A percentile compares a stretch with the other conserved stretches of the same genome.
Conservation (phyloP, 1,140 invertebrate genomes). For the Drosophila insularis region DNA sequence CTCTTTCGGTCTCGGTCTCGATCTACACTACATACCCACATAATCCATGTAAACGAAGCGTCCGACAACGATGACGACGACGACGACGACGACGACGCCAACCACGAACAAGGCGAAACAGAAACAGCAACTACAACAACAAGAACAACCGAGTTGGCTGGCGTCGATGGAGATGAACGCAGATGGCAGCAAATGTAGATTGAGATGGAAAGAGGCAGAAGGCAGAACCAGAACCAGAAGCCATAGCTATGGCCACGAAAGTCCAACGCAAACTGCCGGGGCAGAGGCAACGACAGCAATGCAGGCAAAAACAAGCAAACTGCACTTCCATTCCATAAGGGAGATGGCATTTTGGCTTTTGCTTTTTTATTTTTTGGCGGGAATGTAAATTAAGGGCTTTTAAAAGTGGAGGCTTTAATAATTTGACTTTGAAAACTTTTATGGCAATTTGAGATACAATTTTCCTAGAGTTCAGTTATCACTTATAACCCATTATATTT, state of each 20-base stretch:
- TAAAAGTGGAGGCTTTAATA: too few relatives aligned
- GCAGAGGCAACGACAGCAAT: slow-evolving; percentile 24
- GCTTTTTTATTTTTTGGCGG: neutral
- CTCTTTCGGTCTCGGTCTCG: slow-evolving; percentile 27
- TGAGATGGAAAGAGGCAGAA: neutral
- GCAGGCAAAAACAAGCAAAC: slow-evolving; percentile 35
- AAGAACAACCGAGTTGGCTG: neutral
- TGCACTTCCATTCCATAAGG: slow-evolving; percentile 14
- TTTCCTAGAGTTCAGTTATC: too few relatives aligned
- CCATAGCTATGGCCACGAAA: slow-evolving; percentile 60
- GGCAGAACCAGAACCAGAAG: slow-evolving; percentile 39
- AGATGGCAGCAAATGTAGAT: slow-evolving; percentile 5
- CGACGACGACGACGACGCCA: neutral
- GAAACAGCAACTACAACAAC: neutral
- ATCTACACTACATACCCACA: slow-evolving; percentile 73
- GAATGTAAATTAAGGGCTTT: too few relatives aligned
- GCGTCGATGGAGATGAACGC: slow-evolving; percentile 6
- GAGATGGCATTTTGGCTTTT: slow-evolving; percentile 4
- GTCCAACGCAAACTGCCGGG: slow-evolving; percentile 49
- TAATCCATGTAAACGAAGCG: slow-evolving; percentile 60
- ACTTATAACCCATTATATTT: too few relatives aligned
- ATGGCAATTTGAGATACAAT: too few relatives aligned
- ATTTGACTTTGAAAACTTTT: too few relatives aligned
- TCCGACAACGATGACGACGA: slow-evolving; percentile 2
- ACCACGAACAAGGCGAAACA: slow-evolving; percentile 3